Conservation (phyloP, 2,797 vertebrate species). For the Microcaecilia unicolor region DNA sequence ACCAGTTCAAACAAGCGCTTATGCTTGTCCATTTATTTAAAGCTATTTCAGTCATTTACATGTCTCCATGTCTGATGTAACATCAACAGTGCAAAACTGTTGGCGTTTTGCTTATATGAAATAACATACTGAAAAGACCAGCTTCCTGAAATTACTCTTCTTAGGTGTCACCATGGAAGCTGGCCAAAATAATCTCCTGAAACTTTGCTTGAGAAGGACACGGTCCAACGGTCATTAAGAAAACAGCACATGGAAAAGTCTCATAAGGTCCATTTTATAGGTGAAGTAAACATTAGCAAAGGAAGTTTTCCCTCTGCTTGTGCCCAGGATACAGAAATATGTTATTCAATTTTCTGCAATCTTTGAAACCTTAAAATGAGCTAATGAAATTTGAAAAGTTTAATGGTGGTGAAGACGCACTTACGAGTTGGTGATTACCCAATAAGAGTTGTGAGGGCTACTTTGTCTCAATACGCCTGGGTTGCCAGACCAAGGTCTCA, state of each 20-base stretch:
- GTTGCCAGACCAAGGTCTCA: no score
- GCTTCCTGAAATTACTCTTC: constrained; percentile 41
- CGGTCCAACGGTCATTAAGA: constrained; percentile 23
- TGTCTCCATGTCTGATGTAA: constrained; percentile 26
- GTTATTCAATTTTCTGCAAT: constrained; percentile 6
- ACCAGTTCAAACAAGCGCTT: constrained; percentile 55
- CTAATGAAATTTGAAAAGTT: no score
- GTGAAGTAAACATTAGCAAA: constrained; percentile 13
- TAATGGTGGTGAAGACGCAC: no score
- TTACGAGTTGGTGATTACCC: no score
- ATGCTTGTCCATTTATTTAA: constrained; percentile 37
- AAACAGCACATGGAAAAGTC: constrained; percentile 22
- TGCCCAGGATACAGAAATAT: constrained; percentile 23
- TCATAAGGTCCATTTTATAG: constrained; percentile 27
- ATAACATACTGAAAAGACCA: constrained; percentile 47
- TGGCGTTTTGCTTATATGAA: constrained; percentile 44
- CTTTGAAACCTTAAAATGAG: not conserved
- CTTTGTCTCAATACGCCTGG: no score
- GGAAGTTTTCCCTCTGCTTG: constrained; percentile 29
- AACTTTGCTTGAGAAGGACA: constrained; percentile 26
- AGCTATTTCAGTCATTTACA: constrained; percentile 31
- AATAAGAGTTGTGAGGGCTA: no score
- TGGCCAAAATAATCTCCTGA: constrained; percentile 45
- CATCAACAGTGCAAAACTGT: constrained; percentile 30
- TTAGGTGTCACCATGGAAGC: constrained; percentile 48